A percentile compares a stretch with the other conserved stretches of the same genome.
phyloP scores from a whole-genome alignment of 2,113 vertebrate genomes.

The Engystomops pustulosus region DNA sequence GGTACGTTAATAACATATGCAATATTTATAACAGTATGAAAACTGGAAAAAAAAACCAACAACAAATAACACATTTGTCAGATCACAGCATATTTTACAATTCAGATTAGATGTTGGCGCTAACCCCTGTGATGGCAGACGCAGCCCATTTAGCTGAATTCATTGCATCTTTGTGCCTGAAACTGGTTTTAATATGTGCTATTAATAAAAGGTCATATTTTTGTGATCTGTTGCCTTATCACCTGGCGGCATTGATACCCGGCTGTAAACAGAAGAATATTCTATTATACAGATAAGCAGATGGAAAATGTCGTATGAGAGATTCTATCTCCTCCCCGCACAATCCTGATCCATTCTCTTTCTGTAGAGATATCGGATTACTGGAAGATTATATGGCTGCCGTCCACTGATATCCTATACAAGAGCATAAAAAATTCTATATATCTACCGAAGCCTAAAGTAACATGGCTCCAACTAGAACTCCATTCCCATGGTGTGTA shows the following conservation, averaged over 20 bases:
- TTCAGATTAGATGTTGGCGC: too few species aligned
- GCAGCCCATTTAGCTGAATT: conserved; percentile 18
- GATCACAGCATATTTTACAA: too few species aligned
- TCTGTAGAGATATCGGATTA: conserved; percentile 39
- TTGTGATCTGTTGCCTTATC: conserved; percentile 1
- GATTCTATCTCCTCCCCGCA: conserved; percentile 39
- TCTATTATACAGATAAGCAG: conserved; percentile 48
- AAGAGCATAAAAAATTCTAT: neutral
- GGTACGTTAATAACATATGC: too few species aligned
- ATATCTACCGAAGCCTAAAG: neutral
- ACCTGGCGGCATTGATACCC: neutral
- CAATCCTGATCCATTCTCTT: conserved; percentile 8
- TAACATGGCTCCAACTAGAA: too few species aligned
- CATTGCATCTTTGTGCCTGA: neutral
- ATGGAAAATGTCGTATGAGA: conserved; percentile 49
- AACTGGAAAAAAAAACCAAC: too few species aligned
- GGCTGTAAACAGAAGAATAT: conserved; percentile 37
- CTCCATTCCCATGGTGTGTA: neutral
- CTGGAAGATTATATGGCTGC: conserved; percentile 14
- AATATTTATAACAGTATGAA: too few species aligned
- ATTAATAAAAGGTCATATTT: conserved; percentile 38
- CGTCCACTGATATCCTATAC: neutral
- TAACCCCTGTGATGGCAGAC: conserved; percentile 2
- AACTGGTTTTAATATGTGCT: conserved; percentile 27
- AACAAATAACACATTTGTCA: too few species aligned